These are phyloP conservation scores for Cerastoderma edule DNA, from an alignment of 2,888 invertebrate species.

Conservation along the genomic window DNA sequence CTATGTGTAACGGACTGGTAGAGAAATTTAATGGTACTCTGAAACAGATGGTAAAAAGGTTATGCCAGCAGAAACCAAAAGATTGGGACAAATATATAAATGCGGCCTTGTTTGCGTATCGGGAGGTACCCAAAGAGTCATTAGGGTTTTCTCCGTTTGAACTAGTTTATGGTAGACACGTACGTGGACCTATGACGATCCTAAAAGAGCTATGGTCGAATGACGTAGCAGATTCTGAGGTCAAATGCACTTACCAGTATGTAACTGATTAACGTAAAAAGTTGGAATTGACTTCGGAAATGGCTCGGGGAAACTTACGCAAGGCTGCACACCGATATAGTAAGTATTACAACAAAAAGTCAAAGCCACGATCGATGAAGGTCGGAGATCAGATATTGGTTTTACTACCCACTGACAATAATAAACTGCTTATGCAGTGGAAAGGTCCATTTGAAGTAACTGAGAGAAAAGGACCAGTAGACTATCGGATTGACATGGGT, in stretches of 20 bases:
- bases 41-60: slow-evolving; percentile 39
- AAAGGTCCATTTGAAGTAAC: slow-evolving; percentile 40
- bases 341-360: slow-evolving; percentile 49
- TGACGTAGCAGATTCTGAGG: neutral
- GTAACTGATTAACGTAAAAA: slow-evolving; percentile 51
- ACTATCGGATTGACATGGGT: slow-evolving; percentile 45
- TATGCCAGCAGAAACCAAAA: slow-evolving; percentile 47
- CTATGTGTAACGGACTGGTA: slow-evolving; percentile 53
- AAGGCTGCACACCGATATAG: slow-evolving; percentile 28
- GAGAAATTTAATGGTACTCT: slow-evolving; percentile 60
- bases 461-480: slow-evolving; percentile 18
- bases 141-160: slow-evolving; percentile 59
- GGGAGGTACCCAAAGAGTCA: slow-evolving; percentile 53
- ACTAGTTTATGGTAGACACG: slow-evolving; percentile 54
- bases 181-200: slow-evolving; percentile 60
- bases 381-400: slow-evolving; percentile 56
- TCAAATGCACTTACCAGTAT: slow-evolving; percentile 11
- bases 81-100: slow-evolving; percentile 58
- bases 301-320: slow-evolving; percentile 23
- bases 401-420: slow-evolving; percentile 59
- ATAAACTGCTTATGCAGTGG: slow-evolving; percentile 59
- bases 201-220: slow-evolving; percentile 23
- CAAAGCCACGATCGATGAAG: slow-evolving; percentile 31
- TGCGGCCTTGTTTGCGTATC: slow-evolving; percentile 61
- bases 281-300: slow-evolving; percentile 44